Conservation (phyloP, 2,797 vertebrate genomes). For the Lutjanus argentimaculatus region DNA sequence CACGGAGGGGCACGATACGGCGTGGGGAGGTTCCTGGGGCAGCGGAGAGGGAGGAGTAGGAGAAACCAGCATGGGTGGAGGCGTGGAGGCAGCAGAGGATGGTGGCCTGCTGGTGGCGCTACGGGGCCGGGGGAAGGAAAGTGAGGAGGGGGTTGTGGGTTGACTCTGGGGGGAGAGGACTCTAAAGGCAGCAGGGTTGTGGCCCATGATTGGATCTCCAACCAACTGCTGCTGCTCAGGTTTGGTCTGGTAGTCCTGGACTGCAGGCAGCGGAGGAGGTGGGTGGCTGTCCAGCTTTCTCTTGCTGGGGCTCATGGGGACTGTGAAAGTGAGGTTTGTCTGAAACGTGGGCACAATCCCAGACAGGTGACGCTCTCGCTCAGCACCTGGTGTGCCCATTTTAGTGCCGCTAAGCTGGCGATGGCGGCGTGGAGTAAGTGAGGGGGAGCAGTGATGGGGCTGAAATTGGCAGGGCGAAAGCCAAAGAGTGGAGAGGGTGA, state of each 20-base stretch:
- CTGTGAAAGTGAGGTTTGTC: constrained; percentile 94
- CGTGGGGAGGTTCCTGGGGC: constrained; percentile 90
- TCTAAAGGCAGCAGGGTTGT: constrained; percentile 85
- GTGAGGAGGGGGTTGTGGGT: constrained; percentile 83
- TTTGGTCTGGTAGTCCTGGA: constrained; percentile 87
- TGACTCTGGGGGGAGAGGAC: constrained; percentile 90
- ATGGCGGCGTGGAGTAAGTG: constrained; percentile 87
- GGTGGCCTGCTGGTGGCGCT: constrained; percentile 86
- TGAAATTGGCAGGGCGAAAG: constrained; percentile 93
- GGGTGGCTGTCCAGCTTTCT: constrained; percentile 89
- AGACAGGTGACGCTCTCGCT: constrained; percentile 89
- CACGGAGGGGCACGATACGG: constrained; percentile 90
- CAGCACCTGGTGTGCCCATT: constrained; percentile 86
- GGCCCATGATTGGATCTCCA: constrained; percentile 68
- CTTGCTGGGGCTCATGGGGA: constrained; percentile 95
- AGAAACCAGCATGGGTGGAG: constrained; percentile 91
- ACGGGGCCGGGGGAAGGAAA: constrained; percentile 84
- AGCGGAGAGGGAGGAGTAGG: constrained; percentile 91
- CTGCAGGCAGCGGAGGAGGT: constrained; percentile 76
- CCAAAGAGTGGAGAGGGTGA: constrained; percentile 93
- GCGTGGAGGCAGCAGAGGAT: constrained; percentile 89
- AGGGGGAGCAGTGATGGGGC: constrained; percentile 91
- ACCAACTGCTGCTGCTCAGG: constrained; percentile 77
- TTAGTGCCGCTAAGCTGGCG: constrained; percentile 93
- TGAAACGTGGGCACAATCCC: constrained; percentile 92